A percentile compares a stretch with the other conserved stretches of the same genome.
Conservation (phyloP, 2,888 invertebrate species). For the Norana najaformis region DNA sequence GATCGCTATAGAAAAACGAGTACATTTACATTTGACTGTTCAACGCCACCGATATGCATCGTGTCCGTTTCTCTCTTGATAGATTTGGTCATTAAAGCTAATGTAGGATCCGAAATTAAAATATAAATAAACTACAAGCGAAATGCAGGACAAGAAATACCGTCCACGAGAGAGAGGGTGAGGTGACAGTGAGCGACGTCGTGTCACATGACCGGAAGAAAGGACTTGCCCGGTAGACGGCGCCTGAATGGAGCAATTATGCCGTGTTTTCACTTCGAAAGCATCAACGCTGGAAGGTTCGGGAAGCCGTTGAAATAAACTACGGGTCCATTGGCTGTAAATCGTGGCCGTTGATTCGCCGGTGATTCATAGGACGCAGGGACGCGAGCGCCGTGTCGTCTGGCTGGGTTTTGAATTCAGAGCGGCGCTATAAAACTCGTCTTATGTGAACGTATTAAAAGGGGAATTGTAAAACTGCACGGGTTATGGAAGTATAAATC, state of each 20-base stretch:
- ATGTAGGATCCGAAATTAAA: not conserved
- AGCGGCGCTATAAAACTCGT: not conserved
- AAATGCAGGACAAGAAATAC: not conserved
- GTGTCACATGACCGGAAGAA: not conserved
- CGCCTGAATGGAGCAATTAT: not conserved
- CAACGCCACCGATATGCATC: too few species aligned
- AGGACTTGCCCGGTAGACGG: not conserved
- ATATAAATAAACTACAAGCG: not conserved
- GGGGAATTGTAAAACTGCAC: not conserved
- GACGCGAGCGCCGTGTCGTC: not conserved
- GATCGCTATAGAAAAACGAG: too few species aligned
- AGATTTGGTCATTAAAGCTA: not conserved
- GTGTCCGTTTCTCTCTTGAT: not conserved
- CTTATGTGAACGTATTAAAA: not conserved
- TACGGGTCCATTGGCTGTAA: not conserved
- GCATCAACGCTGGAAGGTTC: not conserved
- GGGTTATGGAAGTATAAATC: not conserved
- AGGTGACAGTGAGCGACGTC: not conserved
- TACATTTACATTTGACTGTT: too few species aligned
- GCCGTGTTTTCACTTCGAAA: not conserved
- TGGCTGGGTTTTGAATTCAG: not conserved
- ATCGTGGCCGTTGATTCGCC: not conserved
- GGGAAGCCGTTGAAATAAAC: not conserved
- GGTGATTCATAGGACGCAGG: not conserved
- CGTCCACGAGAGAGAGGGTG: not conserved